phyloP scores from a whole-genome alignment of 2,888 invertebrate species.

The Drosophila paranaensis region DNA sequence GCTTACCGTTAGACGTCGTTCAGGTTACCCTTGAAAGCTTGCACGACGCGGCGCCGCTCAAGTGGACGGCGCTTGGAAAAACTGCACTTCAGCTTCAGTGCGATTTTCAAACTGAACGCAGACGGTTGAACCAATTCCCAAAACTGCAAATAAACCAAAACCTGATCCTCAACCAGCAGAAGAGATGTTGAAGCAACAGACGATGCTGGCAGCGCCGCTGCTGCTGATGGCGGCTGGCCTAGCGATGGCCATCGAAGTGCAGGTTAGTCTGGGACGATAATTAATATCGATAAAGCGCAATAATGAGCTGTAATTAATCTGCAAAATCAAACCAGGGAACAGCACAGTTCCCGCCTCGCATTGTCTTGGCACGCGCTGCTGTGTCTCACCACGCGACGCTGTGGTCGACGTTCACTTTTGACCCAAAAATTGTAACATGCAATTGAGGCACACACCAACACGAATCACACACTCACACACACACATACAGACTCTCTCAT shows the following conservation, averaged over 20 bases:
- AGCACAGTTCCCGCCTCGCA: constrained; percentile 33
- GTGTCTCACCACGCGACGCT: constrained; percentile 17
- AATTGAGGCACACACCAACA: constrained; percentile 52
- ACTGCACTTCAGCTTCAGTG: constrained; percentile 71
- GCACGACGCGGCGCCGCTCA: constrained; percentile 36
- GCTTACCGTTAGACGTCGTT: constrained; percentile 51
- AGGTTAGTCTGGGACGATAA: constrained; percentile 62
- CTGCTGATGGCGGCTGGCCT: constrained; percentile 47
- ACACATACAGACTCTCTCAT: not conserved
- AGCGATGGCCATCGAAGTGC: constrained; percentile 67
- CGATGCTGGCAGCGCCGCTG: constrained; percentile 25
- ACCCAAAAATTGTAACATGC: constrained; percentile 83
- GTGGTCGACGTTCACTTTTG: constrained; percentile 83
- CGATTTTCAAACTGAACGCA: constrained; percentile 67
- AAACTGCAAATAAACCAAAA: constrained; percentile 16
- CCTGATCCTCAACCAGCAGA: constrained; percentile 9
- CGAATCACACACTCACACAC: constrained; percentile 13
- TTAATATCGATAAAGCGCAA: constrained; percentile 19
- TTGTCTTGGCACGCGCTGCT: constrained; percentile 29
- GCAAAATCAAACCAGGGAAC: constrained; percentile 30
- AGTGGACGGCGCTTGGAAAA: constrained; percentile 63
- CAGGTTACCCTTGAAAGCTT: constrained; percentile 75
- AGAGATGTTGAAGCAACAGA: constrained; percentile 28
- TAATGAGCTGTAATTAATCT: constrained; percentile 36
- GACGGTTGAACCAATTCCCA: constrained; percentile 58